Evolutionary conservation across 1,140 invertebrate genomes (phyloP).

Genomic region (Aphelenchoides avenae): DNA sequence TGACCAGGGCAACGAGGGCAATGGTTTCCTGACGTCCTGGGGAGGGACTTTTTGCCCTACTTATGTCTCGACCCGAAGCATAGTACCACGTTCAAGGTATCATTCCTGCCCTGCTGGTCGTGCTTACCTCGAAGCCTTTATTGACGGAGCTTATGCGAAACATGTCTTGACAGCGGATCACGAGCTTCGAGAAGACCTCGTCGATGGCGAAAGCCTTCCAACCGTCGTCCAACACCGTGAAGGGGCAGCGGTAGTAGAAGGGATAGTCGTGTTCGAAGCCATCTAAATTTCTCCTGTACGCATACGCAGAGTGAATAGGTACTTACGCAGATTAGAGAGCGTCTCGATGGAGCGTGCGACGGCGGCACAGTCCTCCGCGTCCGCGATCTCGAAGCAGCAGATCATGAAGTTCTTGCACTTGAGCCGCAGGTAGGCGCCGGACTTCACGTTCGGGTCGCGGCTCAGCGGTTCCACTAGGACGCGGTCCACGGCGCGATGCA

Average conservation of each 20-base stretch:
- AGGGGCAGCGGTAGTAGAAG: constrained; percentile 87
- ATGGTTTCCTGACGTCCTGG: too few relatives aligned
- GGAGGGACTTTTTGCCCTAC: too few relatives aligned
- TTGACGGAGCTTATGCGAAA: constrained; percentile 91
- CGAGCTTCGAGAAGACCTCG: constrained; percentile 78
- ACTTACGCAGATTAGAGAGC: constrained; percentile 34
- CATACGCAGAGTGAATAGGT: too few relatives aligned
- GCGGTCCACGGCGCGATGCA: constrained; percentile 85
- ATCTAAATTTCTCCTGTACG: too few relatives aligned
- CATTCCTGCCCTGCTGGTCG: too few relatives aligned
- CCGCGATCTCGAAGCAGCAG: constrained; percentile 78
- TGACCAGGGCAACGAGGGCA: too few relatives aligned
- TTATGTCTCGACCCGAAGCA: too few relatives aligned
- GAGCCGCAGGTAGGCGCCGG: constrained; percentile 64
- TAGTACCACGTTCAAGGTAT: too few relatives aligned
- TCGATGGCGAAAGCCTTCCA: constrained; percentile 81
- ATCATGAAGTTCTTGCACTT: constrained; percentile 79
- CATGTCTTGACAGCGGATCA: constrained; percentile 70
- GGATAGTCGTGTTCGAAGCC: constrained; percentile 75
- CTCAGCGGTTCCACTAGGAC: constrained; percentile 68
- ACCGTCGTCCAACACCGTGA: constrained; percentile 85
- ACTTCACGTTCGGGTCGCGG: constrained; percentile 66
- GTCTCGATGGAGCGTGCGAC: constrained; percentile 81
- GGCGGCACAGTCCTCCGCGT: constrained; percentile 76
- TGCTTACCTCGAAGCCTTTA: constrained; percentile 72